These are phyloP conservation scores for Pammene aurita DNA, from an alignment of 2,888 invertebrate genomes.

Conservation along the genomic window DNA sequence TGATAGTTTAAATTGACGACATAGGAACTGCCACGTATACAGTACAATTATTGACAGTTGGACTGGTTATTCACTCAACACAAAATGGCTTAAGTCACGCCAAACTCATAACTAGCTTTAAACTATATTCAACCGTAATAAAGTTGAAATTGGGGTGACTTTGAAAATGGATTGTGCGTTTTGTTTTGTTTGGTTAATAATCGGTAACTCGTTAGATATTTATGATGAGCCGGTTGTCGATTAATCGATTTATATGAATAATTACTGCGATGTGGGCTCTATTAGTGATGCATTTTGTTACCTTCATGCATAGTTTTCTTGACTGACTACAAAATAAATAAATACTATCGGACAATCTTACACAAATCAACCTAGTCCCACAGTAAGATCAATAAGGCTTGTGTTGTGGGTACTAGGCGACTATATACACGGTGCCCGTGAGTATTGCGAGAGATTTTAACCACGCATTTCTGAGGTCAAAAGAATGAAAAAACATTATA, in stretches of 20 bases:
- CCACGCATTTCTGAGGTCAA: too few relatives aligned
- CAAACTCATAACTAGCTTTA: not conserved
- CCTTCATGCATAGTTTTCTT: not conserved
- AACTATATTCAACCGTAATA: not conserved
- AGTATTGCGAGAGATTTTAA: too few relatives aligned
- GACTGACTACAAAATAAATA: too few relatives aligned
- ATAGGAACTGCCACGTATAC: constrained; percentile 40
- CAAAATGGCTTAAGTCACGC: not conserved
- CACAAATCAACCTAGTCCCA: too few relatives aligned
- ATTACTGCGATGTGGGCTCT: not conserved
- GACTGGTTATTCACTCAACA: constrained; percentile 15
- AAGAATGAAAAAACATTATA: too few relatives aligned
- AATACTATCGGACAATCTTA: too few relatives aligned
- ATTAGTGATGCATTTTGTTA: not conserved
- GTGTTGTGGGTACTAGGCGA: too few relatives aligned
- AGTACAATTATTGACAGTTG: constrained; percentile 10
- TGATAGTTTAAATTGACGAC: constrained; percentile 49
- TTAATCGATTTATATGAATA: constrained; percentile 18
- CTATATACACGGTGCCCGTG: too few relatives aligned
- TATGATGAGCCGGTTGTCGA: not conserved
- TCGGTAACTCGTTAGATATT: constrained; percentile 19
- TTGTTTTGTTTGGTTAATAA: constrained; percentile 4
- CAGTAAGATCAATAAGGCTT: too few relatives aligned
- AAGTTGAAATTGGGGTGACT: not conserved
- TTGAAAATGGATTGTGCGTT: not conserved